Conservation (phyloP, 2,797 vertebrate species). For the Channallabes apus region DNA sequence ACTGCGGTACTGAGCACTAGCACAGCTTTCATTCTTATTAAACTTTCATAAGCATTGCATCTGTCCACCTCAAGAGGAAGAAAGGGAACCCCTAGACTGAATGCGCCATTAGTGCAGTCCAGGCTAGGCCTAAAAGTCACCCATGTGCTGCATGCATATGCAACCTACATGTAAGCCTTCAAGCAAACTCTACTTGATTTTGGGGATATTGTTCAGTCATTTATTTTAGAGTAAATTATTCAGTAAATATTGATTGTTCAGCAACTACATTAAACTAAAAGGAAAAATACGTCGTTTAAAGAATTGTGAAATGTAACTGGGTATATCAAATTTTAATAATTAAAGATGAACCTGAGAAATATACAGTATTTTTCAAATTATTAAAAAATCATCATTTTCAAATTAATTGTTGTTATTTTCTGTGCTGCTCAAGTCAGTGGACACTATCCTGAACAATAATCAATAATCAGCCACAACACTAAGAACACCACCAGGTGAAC, state of each 20-base stretch:
- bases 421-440: not conserved
- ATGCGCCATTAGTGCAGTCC: not conserved
- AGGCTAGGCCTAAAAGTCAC: constrained; percentile 1
- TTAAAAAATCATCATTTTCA: not conserved
- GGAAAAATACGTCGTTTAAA: too few relatives aligned
- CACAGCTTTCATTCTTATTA: constrained; percentile 73
- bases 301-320: not conserved
- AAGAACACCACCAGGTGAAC: too few relatives aligned
- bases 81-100: constrained; percentile 24
- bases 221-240: not conserved
- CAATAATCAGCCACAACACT: too few relatives aligned
- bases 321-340: not conserved
- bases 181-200: not conserved
- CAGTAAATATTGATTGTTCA: not conserved
- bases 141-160: not conserved
- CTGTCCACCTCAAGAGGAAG: constrained; percentile 53
- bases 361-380: not conserved
- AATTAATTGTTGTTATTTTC: not conserved
- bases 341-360: not conserved
- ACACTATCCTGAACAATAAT: not conserved
- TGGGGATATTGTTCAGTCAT: not conserved
- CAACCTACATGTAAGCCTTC: not conserved
- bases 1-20: constrained; percentile 68
- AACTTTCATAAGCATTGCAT: constrained; percentile 71
- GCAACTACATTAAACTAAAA: not conserved